Base-by-base conservation (phyloP, 2,888 invertebrate genomes). In the Azorinus chamasolen region DNA sequence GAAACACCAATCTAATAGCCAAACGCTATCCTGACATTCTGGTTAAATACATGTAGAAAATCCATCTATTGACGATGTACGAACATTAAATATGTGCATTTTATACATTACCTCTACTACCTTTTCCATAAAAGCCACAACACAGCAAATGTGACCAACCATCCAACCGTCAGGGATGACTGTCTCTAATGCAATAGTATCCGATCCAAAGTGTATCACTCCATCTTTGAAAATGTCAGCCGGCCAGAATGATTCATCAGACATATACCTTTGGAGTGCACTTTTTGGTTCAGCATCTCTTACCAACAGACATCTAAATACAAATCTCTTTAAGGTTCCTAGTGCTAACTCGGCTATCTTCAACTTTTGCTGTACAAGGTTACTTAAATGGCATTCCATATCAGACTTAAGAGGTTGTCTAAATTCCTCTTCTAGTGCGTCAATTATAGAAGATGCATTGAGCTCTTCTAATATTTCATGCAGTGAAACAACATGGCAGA, bases 201-300 rank as follows among this genome's bases (percentile, higher is more conserved):
- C 32, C 10, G 32, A 32, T 32, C 54, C 78, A 22, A 61, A 39
- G n/a, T 37, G 20, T 2, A 84, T 46, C 4, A 51, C 39, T 16
- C 37, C 63, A 20, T 72, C 66, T 1, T 22, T 16, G 12, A 64
- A 48, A 25, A 61, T 22, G 5, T 54, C 70, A 1, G 53, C 22
- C 16, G 80, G 75, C 87, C 87, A 87, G 39, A 85, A 76, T 1
- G 79, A 79, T 32, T 46, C 41, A 39, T 84, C 75, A 1, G 51
- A 61, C 8, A 87, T 25, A 18, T 71, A 80, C 8, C 79, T 69
- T 4, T 65, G n/a, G 10, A 86, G 48, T 10, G 71, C 54, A 18
- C 63, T 69, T 10, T 63, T 51, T 8, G 58, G 5, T 24, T 65
- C 62, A 4, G 73, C 57, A 18, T 71, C 71, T 5, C 70, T 70